A percentile compares a stretch with the other conserved stretches of the same genome.
These are phyloP conservation scores for Pandemis cinnamomeana DNA, from an alignment of 2,888 invertebrate species.

Conservation along the genomic window DNA sequence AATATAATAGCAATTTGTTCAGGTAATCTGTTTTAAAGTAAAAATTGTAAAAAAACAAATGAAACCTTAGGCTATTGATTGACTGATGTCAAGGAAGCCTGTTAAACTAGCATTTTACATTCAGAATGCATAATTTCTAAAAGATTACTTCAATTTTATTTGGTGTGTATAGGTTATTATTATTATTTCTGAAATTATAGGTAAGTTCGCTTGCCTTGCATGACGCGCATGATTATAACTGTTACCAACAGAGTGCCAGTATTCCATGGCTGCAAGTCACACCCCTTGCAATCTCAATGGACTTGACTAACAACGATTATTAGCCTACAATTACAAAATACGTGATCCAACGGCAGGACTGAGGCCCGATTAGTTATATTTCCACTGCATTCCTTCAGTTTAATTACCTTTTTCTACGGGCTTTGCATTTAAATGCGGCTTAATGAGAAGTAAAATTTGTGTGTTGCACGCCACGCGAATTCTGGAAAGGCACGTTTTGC, in stretches of 20 bases:
- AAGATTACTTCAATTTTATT: too few species aligned
- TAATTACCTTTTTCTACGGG: slow-evolving; percentile 68
- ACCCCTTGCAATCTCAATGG: neutral
- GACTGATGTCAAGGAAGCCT: too few species aligned
- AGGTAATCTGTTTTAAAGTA: too few species aligned
- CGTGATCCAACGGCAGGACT: slow-evolving; percentile 36
- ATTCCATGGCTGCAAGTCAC: neutral
- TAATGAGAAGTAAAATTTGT: slow-evolving; percentile 75
- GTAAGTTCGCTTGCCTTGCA: neutral
- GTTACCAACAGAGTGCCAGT: neutral
- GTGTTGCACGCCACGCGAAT: slow-evolving; percentile 56
- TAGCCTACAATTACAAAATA: slow-evolving; percentile 28
- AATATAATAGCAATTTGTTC: too few species aligned
- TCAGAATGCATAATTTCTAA: too few species aligned
- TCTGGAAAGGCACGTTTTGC: slow-evolving; percentile 45
- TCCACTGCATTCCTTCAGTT: slow-evolving; percentile 70
- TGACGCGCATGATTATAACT: neutral
- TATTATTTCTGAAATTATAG: too few species aligned
- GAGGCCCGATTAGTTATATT: slow-evolving; percentile 67
- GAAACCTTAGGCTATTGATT: too few species aligned
- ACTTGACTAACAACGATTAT: slow-evolving; percentile 21
- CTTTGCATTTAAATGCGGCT: slow-evolving; percentile 81
- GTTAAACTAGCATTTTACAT: too few species aligned
- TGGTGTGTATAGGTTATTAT: too few species aligned
- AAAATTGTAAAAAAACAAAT: too few species aligned